Percentiles rank a stretch among this genome's conserved stretches.
These are phyloP conservation scores for Fistularia tabacaria DNA, from an alignment of 2,797 vertebrate genomes.

Conservation along the genomic window DNA sequence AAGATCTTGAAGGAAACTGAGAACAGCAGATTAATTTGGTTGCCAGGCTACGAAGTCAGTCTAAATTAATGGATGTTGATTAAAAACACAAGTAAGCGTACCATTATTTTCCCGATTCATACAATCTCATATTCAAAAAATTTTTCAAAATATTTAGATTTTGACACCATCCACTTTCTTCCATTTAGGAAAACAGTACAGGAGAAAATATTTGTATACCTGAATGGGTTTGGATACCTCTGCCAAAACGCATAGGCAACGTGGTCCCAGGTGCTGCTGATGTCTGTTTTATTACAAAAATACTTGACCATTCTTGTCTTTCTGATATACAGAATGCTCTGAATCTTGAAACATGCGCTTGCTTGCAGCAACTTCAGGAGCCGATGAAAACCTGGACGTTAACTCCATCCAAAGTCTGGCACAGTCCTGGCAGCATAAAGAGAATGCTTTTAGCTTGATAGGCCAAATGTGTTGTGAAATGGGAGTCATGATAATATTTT, in stretches of 20 bases:
- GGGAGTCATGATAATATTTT: too few relatives aligned
- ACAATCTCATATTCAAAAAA: too few relatives aligned
- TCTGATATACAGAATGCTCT: constrained; percentile 12
- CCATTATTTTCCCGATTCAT: too few relatives aligned
- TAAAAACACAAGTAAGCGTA: too few relatives aligned
- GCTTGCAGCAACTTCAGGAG: constrained; percentile 20
- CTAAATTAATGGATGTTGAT: too few relatives aligned
- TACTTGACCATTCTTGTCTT: constrained; percentile 73
- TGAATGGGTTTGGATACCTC: constrained; percentile 79
- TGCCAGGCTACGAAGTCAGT: too few relatives aligned
- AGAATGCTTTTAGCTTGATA: not conserved
- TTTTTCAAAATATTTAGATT: not conserved
- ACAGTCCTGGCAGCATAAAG: constrained; percentile 19
- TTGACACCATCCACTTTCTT: not conserved
- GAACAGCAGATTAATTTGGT: too few relatives aligned
- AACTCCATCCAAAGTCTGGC: constrained; percentile 65
- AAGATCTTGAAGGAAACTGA: too few relatives aligned
- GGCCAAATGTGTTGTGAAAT: too few relatives aligned
- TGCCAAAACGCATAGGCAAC: constrained; percentile 79
- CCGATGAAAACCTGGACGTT: constrained; percentile 16
- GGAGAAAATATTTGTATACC: constrained; percentile 45
- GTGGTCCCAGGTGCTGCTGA: constrained; percentile 73
- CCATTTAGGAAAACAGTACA: not conserved
- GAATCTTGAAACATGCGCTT: constrained; percentile 24
- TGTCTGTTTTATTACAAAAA: constrained; percentile 65